phyloP scores from a whole-genome alignment of 2,113 vertebrate species.

The Phyllopteryx taeniolatus region DNA sequence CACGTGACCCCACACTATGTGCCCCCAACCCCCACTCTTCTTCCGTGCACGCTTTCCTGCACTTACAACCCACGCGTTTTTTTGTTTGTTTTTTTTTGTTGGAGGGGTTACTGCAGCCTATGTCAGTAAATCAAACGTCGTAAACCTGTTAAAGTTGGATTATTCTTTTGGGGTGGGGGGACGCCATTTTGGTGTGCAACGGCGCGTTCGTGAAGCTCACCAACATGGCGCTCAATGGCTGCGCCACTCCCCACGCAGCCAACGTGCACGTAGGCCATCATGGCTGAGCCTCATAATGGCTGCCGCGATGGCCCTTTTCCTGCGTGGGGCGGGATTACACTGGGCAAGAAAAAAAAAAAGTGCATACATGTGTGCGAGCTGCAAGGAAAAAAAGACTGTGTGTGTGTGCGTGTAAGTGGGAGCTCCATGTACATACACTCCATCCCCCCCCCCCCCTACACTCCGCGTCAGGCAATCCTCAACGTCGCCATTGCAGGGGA shows the following conservation, averaged over 20 bases:
- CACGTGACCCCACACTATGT: slow-evolving; percentile 68
- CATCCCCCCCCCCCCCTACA: not conserved
- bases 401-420: slow-evolving; percentile 4
- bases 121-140: not conserved
- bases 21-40: slow-evolving; percentile 31
- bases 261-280: slow-evolving; percentile 63
- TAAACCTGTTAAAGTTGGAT: not conserved
- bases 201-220: slow-evolving; percentile 19
- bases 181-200: not conserved
- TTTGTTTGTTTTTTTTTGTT: no score
- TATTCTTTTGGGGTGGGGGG: not conserved
- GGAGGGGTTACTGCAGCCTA: not conserved
- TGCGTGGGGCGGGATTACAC: slow-evolving; percentile 48
- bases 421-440: slow-evolving; percentile 6
- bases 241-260: slow-evolving; percentile 63
- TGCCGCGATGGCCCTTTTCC: slow-evolving; percentile 61
- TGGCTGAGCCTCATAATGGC: slow-evolving; percentile 68
- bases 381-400: not conserved
- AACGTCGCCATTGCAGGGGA: slow-evolving; percentile 21
- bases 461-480: slow-evolving; percentile 5
- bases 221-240: slow-evolving; percentile 46
- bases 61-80: slow-evolving; percentile 12
- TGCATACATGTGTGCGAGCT: slow-evolving; percentile 41
- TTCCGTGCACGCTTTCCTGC: slow-evolving; percentile 40
- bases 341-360: slow-evolving; percentile 15